Evolutionary conservation across 37 sponge, comb jelly and placozoan species (phyloP).

Genomic region (Aplysina aerophoba): DNA sequence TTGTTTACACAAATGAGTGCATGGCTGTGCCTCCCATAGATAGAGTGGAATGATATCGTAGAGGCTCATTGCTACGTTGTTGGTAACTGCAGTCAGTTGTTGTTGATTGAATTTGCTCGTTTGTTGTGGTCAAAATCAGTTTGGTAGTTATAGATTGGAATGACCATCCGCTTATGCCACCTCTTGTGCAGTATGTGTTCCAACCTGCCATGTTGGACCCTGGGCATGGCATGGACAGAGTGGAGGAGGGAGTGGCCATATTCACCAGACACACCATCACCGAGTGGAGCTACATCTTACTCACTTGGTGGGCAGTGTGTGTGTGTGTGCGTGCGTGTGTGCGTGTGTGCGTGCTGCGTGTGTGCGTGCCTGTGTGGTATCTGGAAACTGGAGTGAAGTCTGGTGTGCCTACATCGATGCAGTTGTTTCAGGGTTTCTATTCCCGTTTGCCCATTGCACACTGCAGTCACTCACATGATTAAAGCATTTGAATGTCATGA

Average conservation of each 20-base stretch:
- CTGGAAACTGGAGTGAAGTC: not conserved
- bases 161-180: not conserved
- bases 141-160: not conserved
- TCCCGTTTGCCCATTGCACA: not conserved
- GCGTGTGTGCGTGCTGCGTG: conserved; percentile 16
- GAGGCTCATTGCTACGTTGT: too few relatives aligned
- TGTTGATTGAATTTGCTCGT: not conserved
- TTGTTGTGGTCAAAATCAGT: not conserved
- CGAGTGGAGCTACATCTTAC: conserved; percentile 57
- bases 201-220: conserved; percentile 83
- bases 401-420: not conserved
- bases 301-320: conserved; percentile 49
- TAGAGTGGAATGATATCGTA: too few relatives aligned
- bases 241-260: conserved; percentile 81
- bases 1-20: not conserved
- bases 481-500: too few relatives aligned
- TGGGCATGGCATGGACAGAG: conserved; percentile 2
- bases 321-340: conserved; percentile 11
- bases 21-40: too few relatives aligned
- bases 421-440: not conserved
- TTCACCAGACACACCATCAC: conserved; percentile 76
- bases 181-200: conserved; percentile 65
- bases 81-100: too few relatives aligned
- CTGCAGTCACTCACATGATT: too few relatives aligned
- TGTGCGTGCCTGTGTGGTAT: conserved; percentile 4